Evolutionary conservation across 2,888 invertebrate genomes (phyloP), one percentile per base, ranked within the genome.

Genomic region (Dilophus febrilis): DNA sequence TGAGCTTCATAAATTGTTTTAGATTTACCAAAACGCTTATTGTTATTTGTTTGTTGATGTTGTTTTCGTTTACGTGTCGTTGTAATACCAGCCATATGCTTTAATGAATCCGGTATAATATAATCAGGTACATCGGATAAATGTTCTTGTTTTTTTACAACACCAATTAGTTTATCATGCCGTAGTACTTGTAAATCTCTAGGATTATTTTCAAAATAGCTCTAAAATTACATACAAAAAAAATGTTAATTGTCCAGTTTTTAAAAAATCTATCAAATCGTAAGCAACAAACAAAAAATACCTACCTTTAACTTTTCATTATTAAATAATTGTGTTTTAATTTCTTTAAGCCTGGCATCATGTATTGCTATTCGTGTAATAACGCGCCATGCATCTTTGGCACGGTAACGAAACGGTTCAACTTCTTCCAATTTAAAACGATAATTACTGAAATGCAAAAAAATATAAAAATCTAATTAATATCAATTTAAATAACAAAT

Each of bases 381-480:
- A 2, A 92, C 85, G 52, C 84, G 75, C 83, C 94, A 85, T 4
- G 92, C 97, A 67, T 98, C 97, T 54, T 82, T 75, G 0, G 95
- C 84, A 49, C 98, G 70, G 64, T 98, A 95, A 46, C 86, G 70
- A 61, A 99, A 97, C 0, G 94, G 85, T 57, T 97, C 95, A 37
- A 98, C 82, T 64, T 98, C 94, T 45, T 91, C 85, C 60, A 97
- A 68, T 51, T 84, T 85, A 57, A 98, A 95, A 55, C 90, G 79
- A 63, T 92, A 98, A 41, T 86, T 82, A 58, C 84, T 86, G n/a
- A n/a, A n/a, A n/a, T n/a, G n/a, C n/a, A n/a, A n/a, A n/a, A n/a
- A n/a, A n/a, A n/a, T n/a, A n/a, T n/a, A n/a, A n/a, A n/a, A n/a
- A n/a, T n/a, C n/a, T n/a, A n/a, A n/a, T n/a, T n/a, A n/a, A n/a